Evolutionary conservation across 1,140 invertebrate species (phyloP).

Genomic region (Bombus waltoni): DNA sequence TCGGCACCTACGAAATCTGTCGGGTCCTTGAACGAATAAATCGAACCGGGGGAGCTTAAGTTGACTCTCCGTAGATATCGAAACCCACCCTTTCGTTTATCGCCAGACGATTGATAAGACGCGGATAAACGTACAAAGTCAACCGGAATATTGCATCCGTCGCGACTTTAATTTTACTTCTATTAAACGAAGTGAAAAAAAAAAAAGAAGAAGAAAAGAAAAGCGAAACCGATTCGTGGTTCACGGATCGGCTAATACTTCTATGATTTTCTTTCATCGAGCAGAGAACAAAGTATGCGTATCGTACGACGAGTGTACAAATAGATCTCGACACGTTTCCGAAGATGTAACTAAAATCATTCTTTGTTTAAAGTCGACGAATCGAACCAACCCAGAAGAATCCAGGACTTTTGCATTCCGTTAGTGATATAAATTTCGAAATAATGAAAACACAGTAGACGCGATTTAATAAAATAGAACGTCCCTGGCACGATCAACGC

Average conservation of each 20-base stretch:
- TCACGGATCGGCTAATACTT: not conserved
- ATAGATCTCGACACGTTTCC: too few relatives aligned
- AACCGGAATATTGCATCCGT: not conserved
- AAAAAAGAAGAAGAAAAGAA: not conserved
- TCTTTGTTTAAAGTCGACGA: too few relatives aligned
- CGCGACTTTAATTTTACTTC: not conserved
- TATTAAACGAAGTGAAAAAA: not conserved
- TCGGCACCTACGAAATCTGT: constrained; percentile 21
- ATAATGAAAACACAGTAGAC: not conserved
- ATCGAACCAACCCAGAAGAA: not conserved
- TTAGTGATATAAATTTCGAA: not conserved
- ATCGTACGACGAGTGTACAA: too few relatives aligned
- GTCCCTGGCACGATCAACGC: too few relatives aligned
- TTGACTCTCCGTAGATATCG: not conserved
- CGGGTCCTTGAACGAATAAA: constrained; percentile 9
- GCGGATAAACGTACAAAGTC: not conserved
- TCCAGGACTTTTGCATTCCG: too few relatives aligned
- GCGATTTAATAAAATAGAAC: not conserved
- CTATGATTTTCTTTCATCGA: not conserved
- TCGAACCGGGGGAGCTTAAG: not conserved
- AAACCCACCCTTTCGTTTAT: not conserved
- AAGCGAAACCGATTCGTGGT: not conserved
- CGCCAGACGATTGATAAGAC: constrained; percentile 6
- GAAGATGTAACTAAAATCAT: not conserved
- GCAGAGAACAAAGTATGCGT: not conserved